Base-by-base conservation (phyloP, 2,797 vertebrate species). In the Pseudochirops corinnae region DNA sequence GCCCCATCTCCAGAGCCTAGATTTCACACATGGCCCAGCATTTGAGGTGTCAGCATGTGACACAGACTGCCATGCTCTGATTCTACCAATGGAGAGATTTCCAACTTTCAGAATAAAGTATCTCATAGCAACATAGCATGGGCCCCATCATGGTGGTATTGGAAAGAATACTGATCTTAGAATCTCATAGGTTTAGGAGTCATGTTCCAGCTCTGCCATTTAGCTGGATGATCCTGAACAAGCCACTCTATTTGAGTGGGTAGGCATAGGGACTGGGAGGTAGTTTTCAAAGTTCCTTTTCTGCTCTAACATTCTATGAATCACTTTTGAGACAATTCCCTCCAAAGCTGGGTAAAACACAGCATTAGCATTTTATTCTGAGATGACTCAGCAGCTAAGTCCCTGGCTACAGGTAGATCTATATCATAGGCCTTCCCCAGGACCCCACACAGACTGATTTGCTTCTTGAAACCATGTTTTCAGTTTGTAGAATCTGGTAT, bases 31-130 rank as follows among this genome's bases (percentile, higher is more conserved):
- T 91, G 96, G 94, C 55, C 90, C 62, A 13, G 62, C 96, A 96
- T 96, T 96, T 96, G 96, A 95, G 95, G 92, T 2, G 7, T 96
- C 97, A 3, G 62, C 97, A 96, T 95, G 62, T 92, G 74, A 92
- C 91, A 53, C 33, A 0, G 53, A 55, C 9, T 92, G 95, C 97
- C 96, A 96, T 0, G 57, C 96, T 96, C 93, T 90, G 93, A 56
- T 94, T 95, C 96, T 16, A 16, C 56, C 50, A 91, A 92, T 12
- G 24, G 74, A 82, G n/a, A 39, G 39, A 87, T 87, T 87, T 87
- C 39, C 39, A 87, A 26, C 3, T 24, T 87, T 46, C 39, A 46
- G 21, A 46, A 7, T 46, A 46, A 50, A 87, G 39, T 50, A 12
- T 87, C 39, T 87, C 21, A 87, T 11, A 50, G 39, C 39, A 87